A percentile compares a stretch with the other conserved stretches of the same genome.
These are phyloP conservation scores for Chanos chanos DNA, from an alignment of 2,797 vertebrate genomes.

Conservation along the genomic window DNA sequence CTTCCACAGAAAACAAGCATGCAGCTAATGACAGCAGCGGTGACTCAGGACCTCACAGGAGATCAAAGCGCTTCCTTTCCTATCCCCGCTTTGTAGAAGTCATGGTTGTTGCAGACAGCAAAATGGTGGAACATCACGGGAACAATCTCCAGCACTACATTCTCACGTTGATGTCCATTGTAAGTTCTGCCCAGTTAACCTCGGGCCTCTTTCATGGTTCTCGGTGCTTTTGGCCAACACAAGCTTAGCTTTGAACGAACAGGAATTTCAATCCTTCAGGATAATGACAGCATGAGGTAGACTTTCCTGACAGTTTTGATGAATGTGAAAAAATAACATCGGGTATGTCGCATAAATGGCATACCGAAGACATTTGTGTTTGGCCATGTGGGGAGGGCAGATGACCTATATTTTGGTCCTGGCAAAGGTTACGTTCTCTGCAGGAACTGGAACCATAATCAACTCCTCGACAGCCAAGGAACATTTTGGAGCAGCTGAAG, in stretches of 20 bases:
- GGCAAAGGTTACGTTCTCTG: slow-evolving; percentile 55
- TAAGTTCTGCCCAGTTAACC: slow-evolving; percentile 71
- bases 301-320: slow-evolving; percentile 64
- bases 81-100: slow-evolving; percentile 98
- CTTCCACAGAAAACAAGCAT: slow-evolving; percentile 58
- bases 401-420: slow-evolving; percentile 70
- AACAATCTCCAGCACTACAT: slow-evolving; percentile 96
- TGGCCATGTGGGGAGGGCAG: slow-evolving; percentile 44
- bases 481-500: slow-evolving; percentile 26
- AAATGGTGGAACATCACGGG: slow-evolving; percentile 96
- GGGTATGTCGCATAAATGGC: slow-evolving; percentile 66
- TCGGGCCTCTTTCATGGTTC: neutral
- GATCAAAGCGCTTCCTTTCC: slow-evolving; percentile 94
- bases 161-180: slow-evolving; percentile 96
- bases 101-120: slow-evolving; percentile 97
- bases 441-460: slow-evolving; percentile 54
- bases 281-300: slow-evolving; percentile 49
- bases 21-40: slow-evolving; percentile 59
- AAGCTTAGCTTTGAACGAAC: slow-evolving; percentile 56
- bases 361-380: slow-evolving; percentile 57
- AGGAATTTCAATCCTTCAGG: slow-evolving; percentile 51
- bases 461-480: slow-evolving; percentile 55
- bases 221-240: slow-evolving; percentile 45
- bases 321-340: slow-evolving; percentile 66
- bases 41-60: slow-evolving; percentile 79